These are phyloP conservation scores for Ctenochaetus hawaiiensis DNA, from an alignment of 2,797 vertebrate species.

Conservation along the genomic window DNA sequence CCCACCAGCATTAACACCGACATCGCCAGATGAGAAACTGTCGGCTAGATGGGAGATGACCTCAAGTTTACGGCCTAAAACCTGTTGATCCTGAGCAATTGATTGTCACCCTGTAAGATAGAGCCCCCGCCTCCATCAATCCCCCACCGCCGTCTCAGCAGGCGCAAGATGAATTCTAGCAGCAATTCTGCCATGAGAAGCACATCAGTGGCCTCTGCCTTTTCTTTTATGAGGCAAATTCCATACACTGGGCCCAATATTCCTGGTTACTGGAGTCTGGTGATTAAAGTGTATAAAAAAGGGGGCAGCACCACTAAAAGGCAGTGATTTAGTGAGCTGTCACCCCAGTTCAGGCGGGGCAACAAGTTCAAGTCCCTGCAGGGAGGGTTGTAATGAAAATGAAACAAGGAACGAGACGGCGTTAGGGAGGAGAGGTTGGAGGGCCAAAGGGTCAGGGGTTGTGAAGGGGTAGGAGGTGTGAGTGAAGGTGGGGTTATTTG, in stretches of 20 bases:
- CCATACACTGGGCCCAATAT: slow-evolving; percentile 82
- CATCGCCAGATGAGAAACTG: slow-evolving; percentile 83
- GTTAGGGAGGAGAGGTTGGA: slow-evolving; percentile 52
- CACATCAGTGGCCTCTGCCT: slow-evolving; percentile 77
- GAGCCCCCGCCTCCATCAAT: slow-evolving; percentile 52
- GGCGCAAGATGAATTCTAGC: slow-evolving; percentile 79
- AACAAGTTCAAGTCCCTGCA: slow-evolving; percentile 85
- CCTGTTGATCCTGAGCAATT: slow-evolving; percentile 86
- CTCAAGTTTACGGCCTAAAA: slow-evolving; percentile 85
- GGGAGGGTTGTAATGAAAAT: slow-evolving; percentile 85
- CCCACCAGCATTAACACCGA: slow-evolving; percentile 67
- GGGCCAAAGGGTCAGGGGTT: slow-evolving; percentile 31
- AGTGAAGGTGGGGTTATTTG: slow-evolving; percentile 48
- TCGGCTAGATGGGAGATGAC: slow-evolving; percentile 79
- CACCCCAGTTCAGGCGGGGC: slow-evolving; percentile 79
- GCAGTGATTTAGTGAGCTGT: slow-evolving; percentile 88
- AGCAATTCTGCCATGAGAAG: slow-evolving; percentile 78
- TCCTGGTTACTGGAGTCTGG: slow-evolving; percentile 84
- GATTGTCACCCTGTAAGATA: slow-evolving; percentile 73
- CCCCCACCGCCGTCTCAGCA: slow-evolving; percentile 64
- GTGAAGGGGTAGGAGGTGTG: slow-evolving; percentile 41
- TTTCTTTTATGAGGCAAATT: slow-evolving; percentile 81
- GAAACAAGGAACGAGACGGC: slow-evolving; percentile 77
- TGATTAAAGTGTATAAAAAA: slow-evolving; percentile 88
- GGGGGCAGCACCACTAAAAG: slow-evolving; percentile 84